phyloP scores from a whole-genome alignment of 2,888 invertebrate species.

The Dryobotodes eremita region DNA sequence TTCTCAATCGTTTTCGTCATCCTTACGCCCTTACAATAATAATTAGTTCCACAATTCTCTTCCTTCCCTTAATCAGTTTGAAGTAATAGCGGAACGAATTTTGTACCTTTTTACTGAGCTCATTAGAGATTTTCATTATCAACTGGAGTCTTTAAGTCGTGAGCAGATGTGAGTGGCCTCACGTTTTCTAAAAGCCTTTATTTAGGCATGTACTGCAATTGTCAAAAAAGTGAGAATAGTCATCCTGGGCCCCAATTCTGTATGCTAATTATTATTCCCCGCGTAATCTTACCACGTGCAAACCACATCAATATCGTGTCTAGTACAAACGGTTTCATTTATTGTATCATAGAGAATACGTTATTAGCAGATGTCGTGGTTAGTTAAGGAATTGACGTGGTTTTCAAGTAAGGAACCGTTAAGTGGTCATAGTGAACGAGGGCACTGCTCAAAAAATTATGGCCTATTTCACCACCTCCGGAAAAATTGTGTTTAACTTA shows the following conservation, averaged over 20 bases:
- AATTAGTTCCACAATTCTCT: conserved; percentile 45
- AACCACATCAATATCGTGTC: too few species aligned
- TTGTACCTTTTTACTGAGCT: background rate
- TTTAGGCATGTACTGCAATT: background rate
- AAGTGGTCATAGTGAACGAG: too few species aligned
- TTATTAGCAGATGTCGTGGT: too few species aligned
- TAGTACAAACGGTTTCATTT: too few species aligned
- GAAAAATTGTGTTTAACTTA: background rate
- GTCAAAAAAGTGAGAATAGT: background rate
- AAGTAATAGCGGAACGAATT: conserved; percentile 19
- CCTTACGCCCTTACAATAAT: conserved; percentile 3
- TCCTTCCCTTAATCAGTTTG: conserved; percentile 38
- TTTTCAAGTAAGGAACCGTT: too few species aligned
- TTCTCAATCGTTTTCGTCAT: conserved; percentile 24
- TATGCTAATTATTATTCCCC: too few species aligned
- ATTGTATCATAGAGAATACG: too few species aligned
- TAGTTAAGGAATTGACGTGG: too few species aligned
- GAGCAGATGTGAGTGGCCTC: background rate
- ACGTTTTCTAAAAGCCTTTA: background rate
- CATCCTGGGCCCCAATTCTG: too few species aligned
- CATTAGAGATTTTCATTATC: background rate
- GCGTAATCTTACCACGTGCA: too few species aligned
- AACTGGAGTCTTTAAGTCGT: background rate
- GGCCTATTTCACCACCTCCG: background rate
- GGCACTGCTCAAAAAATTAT: background rate